phyloP scores from a whole-genome alignment of 1,140 invertebrate species.

The Sogatella furcifera region DNA sequence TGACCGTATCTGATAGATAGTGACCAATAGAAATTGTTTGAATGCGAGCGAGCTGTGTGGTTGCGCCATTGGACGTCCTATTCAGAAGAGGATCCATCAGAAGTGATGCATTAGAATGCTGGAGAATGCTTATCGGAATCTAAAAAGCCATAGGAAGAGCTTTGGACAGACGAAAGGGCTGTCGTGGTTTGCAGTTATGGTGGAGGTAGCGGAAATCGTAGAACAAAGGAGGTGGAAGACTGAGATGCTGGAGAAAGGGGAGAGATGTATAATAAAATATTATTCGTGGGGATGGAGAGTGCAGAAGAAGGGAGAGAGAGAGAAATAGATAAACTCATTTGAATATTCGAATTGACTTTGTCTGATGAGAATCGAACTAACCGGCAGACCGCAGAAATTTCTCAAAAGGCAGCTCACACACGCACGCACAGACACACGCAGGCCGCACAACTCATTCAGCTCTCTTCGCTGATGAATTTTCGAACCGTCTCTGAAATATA shows the following conservation, averaged over 20 bases:
- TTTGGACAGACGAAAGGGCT: too few species aligned
- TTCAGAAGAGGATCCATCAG: too few species aligned
- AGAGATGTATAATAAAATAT: conserved; percentile 14
- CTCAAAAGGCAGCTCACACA: conserved; percentile 1
- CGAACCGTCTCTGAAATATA: conserved; percentile 14
- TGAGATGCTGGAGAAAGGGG: not conserved
- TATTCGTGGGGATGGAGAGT: conserved; percentile 7
- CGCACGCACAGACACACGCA: not conserved
- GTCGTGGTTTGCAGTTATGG: too few species aligned
- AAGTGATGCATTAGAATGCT: too few species aligned
- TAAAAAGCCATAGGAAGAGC: too few species aligned
- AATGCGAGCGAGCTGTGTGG: too few species aligned
- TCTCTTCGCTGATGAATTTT: conserved; percentile 12
- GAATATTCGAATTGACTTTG: conserved; percentile 17
- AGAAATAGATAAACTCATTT: conserved; percentile 31
- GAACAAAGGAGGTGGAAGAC: too few species aligned
- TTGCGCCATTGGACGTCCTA: too few species aligned
- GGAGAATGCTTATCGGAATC: too few species aligned
- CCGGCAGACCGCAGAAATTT: conserved; percentile 2
- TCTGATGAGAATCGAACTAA: conserved; percentile 1
- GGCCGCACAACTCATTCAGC: conserved; percentile 2
- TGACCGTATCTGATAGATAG: too few species aligned
- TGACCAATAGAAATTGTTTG: too few species aligned
- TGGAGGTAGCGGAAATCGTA: too few species aligned
- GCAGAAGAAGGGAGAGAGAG: conserved; percentile 18